Evolutionary conservation across 2,888 invertebrate species (phyloP), one percentile per base, ranked within the genome.

Genomic region (Euzetes globulus): DNA sequence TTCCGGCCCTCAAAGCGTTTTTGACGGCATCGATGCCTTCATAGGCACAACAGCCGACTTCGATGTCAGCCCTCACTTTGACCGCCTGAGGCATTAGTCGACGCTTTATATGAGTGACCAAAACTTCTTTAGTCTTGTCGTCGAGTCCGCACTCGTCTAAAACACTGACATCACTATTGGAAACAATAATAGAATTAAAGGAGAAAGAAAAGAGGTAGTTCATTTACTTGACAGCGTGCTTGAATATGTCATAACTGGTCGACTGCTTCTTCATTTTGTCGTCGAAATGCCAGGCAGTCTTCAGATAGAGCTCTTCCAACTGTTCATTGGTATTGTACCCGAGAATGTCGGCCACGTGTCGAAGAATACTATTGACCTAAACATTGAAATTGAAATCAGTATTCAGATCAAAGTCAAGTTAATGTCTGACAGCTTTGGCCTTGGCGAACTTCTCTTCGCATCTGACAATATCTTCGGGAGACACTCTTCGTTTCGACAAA

Each of bases 11-110:
- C 55, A 99, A 85, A 0, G 99, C 94, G 73, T 81, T 81, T 83
- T 99, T 95, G 0, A 99, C 97, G 4, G 99, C 99, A 85, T 99
- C 98, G 78, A 99, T 97, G 63, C 99, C 99, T 83, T 99, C 98
- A 81, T 98, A 99, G 1, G 93, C 92, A 80, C 94, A 96, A 83
- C 95, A 95, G 0, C 93, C 91, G 78, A 94, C 94, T 83, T 94
- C 92, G 80, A 96, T 90, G 80, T 87, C 93, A 17, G 94, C 91
- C 78, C 95, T 87, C 77, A 95, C 94, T 86, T 95, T 95, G 0
- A 94, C 92, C n/a, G 93, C 91, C 83, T 99, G 98, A 7, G 97
- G 96, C 27, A 97, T 97, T 74, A 99, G 85, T 83, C 97, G 94
- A 79, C 96, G 88, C 83, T 93, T 92, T 79, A 99, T 99, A 83